These are phyloP conservation scores for Mylabris sibirica DNA, from an alignment of 2,888 invertebrate genomes.

Conservation along the genomic window DNA sequence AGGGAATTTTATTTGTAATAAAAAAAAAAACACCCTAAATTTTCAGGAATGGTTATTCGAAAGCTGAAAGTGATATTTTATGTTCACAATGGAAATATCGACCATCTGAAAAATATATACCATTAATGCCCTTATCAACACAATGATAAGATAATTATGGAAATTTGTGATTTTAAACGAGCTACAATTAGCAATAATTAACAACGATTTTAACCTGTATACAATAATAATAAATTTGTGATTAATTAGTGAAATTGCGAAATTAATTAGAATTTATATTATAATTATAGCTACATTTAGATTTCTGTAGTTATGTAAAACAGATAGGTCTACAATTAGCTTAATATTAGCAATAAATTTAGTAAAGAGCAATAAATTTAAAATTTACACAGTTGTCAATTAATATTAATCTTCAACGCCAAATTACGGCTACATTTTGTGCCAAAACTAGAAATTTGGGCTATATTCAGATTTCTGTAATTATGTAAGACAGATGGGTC, in stretches of 20 bases:
- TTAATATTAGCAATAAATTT: background rate
- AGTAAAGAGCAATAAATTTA: background rate
- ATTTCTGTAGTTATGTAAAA: background rate
- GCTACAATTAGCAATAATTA: background rate
- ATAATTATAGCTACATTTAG: too few relatives aligned
- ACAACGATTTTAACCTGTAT: too few relatives aligned
- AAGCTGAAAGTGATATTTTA: slow-evolving; percentile 66
- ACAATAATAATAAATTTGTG: too few relatives aligned
- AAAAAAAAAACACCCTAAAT: too few relatives aligned
- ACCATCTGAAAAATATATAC: slow-evolving; percentile 71
- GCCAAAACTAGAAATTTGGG: too few relatives aligned
- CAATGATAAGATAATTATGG: slow-evolving; percentile 28
- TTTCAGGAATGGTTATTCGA: slow-evolving; percentile 68
- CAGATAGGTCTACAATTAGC: background rate
- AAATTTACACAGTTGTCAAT: background rate
- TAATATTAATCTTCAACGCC: too few relatives aligned
- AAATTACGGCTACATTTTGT: too few relatives aligned
- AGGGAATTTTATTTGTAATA: background rate
- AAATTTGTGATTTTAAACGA: background rate
- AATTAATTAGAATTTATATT: too few relatives aligned
- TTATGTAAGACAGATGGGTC: too few relatives aligned
- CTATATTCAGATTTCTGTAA: too few relatives aligned
- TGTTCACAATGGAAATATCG: slow-evolving; percentile 70
- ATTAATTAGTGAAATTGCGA: too few relatives aligned
- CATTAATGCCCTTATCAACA: slow-evolving; percentile 59